phyloP scores from a whole-genome alignment of 2,797 vertebrate species.

The Aplochiton taeniatus region DNA sequence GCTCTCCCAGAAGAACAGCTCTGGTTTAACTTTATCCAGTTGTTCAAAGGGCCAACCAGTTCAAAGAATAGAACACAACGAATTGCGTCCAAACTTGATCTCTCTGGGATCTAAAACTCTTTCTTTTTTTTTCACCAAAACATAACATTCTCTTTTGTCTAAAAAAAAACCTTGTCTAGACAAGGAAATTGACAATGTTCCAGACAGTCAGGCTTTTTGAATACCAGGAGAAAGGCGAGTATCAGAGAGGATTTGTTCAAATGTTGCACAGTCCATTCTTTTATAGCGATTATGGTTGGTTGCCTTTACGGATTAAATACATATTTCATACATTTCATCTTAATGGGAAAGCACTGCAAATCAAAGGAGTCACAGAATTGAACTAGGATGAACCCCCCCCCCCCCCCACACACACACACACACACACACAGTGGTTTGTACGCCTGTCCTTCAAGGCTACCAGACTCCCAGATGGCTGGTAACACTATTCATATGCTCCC shows the following conservation, averaged over 20 bases:
- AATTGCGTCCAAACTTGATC: background rate
- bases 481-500: constrained; percentile 43
- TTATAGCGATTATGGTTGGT: background rate
- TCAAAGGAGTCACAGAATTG: background rate
- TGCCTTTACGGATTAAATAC: constrained; percentile 1
- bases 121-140: background rate
- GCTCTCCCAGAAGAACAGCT: background rate
- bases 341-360: background rate
- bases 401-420: background rate
- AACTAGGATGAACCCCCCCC: too few relatives aligned
- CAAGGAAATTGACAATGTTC: constrained; percentile 7
- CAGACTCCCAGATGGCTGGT: constrained; percentile 35
- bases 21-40: background rate
- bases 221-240: constrained; percentile 1
- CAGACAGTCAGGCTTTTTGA: constrained; percentile 3
- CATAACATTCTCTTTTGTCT: constrained; percentile 3
- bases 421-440: background rate
- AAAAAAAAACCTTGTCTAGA: constrained; percentile 10
- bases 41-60: constrained; percentile 4
- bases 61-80: background rate
- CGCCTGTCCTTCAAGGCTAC: constrained; percentile 37
- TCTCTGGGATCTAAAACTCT: constrained; percentile 1
- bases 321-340: background rate
- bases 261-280: background rate
- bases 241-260: constrained; percentile 1